Evolutionary conservation across 2,797 vertebrate genomes (phyloP).

Genomic region (Threskiornis aethiopicus): DNA sequence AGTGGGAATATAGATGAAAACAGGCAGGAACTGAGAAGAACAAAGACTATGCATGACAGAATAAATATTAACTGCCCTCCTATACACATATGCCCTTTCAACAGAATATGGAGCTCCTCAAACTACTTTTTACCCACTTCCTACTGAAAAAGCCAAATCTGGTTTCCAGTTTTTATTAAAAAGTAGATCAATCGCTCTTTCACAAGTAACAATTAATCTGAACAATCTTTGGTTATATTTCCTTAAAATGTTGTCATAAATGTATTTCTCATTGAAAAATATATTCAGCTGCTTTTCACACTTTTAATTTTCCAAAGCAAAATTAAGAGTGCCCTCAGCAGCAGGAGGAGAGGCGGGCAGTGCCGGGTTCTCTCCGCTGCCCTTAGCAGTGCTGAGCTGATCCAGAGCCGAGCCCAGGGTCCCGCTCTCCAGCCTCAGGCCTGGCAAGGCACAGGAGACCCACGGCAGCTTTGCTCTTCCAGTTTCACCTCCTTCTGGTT

Average conservation of each 20-base stretch:
- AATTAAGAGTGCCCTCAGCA: rapidly evolving
- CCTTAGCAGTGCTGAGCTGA: rapidly evolving
- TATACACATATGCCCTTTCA: neutral
- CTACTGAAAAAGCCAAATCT: neutral
- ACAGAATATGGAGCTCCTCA: neutral
- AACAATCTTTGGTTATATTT: rapidly evolving
- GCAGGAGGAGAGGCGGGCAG: rapidly evolving
- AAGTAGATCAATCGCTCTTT: neutral
- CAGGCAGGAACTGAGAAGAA: conserved; percentile 6
- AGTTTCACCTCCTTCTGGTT: neutral
- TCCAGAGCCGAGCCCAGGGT: rapidly evolving
- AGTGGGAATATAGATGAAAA: conserved; percentile 45
- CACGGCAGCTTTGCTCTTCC: neutral
- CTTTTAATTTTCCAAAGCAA: neutral
- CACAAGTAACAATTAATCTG: neutral
- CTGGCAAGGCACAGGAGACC: too few relatives aligned
- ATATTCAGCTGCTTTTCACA: neutral
- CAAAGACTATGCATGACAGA: conserved; percentile 26
- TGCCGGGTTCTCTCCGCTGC: rapidly evolving
- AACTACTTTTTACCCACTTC: neutral
- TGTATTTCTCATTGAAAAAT: neutral
- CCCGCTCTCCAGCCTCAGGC: neutral
- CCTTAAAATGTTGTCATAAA: neutral
- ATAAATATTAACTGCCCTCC: conserved; percentile 52
- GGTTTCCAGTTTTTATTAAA: neutral